Base-by-base conservation (phyloP, 2,888 invertebrate genomes). In the Epistrophe grossulariae region DNA sequence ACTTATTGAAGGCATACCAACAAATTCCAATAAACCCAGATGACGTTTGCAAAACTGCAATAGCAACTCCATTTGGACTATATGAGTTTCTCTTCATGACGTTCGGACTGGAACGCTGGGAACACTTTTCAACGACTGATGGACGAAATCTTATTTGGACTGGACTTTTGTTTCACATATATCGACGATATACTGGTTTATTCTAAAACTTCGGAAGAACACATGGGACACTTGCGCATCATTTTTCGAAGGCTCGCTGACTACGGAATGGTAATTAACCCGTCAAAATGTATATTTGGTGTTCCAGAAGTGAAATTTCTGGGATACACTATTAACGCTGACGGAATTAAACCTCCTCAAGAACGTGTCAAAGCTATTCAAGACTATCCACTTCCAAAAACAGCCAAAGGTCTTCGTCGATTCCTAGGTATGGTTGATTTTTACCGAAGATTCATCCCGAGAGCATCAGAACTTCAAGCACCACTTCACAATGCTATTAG, bases 1-100 rank as follows among this genome's bases (percentile, higher is more conserved):
- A 62, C 24, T 43, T 62, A 15, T 43, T 62, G 15, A 62, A 62
- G n/a, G 62, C 43, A 43, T 62, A 62, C 11, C 62, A 62, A 62
- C 62, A 43, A 62, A 62, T 43, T 43, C 62, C 43, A 6, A 28
- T 62, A 8, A 62, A 62, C 9, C 6, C 40, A 62, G 43, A 62
- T 13, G n/a, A 59, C n/a, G n/a, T n/a, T n/a, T n/a, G n/a, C n/a
- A n/a, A n/a, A n/a, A n/a, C n/a, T 45, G 45, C n/a, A 7, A 45
- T n/a, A 17, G 60, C 55, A 15, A 57, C 55, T 57, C 38, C 60
- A 4, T 60, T 60, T 60, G 60, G 60, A 40, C 19, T 19, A 17
- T 59, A 13, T n/a, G 48, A 48, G 9, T 57, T 31, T 7, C 31
- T 6, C 7, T 31, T 31, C 7, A 31, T 31, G 31, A 31, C 31